These are phyloP conservation scores for Hyppa rectilinea DNA, from an alignment of 2,888 invertebrate species.

Conservation along the genomic window DNA sequence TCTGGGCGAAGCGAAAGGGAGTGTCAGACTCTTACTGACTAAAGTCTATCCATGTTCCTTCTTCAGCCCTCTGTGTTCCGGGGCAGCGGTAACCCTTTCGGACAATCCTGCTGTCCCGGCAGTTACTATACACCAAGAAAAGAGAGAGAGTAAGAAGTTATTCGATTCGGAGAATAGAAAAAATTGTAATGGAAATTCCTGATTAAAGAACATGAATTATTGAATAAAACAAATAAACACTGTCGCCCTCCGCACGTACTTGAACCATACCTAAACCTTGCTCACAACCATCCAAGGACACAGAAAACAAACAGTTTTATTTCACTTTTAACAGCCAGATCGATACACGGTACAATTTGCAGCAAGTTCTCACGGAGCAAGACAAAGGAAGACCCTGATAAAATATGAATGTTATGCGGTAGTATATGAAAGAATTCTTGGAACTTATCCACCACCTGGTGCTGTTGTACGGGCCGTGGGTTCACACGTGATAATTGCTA, in stretches of 20 bases:
- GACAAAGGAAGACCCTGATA: constrained; percentile 42
- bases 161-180: neutral
- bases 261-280: neutral
- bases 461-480: constrained; percentile 54
- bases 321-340: constrained; percentile 20
- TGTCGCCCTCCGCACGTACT: neutral
- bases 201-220: neutral
- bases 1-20: too few relatives aligned
- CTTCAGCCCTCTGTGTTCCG: too few relatives aligned
- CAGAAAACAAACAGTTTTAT: constrained; percentile 34
- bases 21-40: too few relatives aligned
- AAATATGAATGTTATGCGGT: constrained; percentile 49
- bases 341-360: constrained; percentile 31
- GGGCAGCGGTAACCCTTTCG: too few relatives aligned
- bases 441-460: constrained; percentile 12
- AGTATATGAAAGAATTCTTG: neutral
- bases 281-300: constrained; percentile 27
- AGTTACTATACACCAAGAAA: too few relatives aligned
- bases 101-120: too few relatives aligned
- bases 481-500: constrained; percentile 74
- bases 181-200: neutral
- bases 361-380: constrained; percentile 20
- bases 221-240: neutral
- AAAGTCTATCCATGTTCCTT: too few relatives aligned
- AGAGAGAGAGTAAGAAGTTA: too few relatives aligned